Percentiles rank a stretch among this genome's conserved stretches.
These are phyloP conservation scores for Polyommatus icarus DNA, from an alignment of 2,888 invertebrate species.

Conservation along the genomic window DNA sequence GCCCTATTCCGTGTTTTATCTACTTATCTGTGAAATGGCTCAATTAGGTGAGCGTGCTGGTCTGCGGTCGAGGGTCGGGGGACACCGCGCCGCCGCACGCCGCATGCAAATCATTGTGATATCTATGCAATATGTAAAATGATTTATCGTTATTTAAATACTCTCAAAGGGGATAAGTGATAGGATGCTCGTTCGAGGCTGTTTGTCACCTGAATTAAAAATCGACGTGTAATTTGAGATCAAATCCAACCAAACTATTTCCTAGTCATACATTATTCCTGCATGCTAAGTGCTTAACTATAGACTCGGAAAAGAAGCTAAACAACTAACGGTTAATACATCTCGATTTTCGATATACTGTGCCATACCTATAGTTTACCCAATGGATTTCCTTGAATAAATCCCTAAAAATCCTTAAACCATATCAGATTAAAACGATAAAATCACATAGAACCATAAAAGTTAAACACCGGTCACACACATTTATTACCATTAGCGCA, in stretches of 20 bases:
- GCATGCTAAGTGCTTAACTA: too few species aligned
- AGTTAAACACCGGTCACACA: conserved; percentile 53
- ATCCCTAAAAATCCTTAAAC: conserved; percentile 1
- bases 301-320: background rate
- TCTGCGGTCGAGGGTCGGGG: conserved; percentile 45
- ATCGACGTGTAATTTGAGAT: background rate
- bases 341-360: background rate
- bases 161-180: conserved; percentile 10
- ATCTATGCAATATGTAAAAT: conserved; percentile 71
- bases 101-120: conserved; percentile 53
- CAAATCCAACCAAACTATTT: background rate
- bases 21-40: conserved; percentile 79
- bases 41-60: conserved; percentile 70
- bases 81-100: background rate
- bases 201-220: background rate
- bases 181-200: background rate
- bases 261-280: too few species aligned
- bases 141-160: conserved; percentile 57
- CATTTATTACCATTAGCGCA: conserved; percentile 69
- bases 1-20: conserved; percentile 75
- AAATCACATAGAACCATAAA: conserved; percentile 39
- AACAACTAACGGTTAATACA: background rate
- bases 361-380: conserved; percentile 29
- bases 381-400: conserved; percentile 37
- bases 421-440: conserved; percentile 37